Base-by-base conservation (phyloP, 1,140 invertebrate species). In the Diachasma alloeum region DNA sequence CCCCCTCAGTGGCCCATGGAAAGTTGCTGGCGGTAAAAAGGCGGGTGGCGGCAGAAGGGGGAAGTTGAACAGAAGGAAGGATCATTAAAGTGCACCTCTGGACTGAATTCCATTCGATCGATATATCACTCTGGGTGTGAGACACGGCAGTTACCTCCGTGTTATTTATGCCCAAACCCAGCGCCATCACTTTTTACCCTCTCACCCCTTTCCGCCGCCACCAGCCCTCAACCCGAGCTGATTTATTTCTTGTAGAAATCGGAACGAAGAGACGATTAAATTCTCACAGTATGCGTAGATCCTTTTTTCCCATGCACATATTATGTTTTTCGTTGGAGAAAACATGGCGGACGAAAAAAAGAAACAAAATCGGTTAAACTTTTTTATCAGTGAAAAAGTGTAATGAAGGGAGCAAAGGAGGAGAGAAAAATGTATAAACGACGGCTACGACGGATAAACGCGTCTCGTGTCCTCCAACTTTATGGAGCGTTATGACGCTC, bases 211-310 rank as follows among this genome's bases (percentile, higher is more conserved):
- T 5, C 13, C 76, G 42, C 78, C 81, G 82, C 83, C 83, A 80
- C 82, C 78, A 79, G 76, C 79, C 66, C 56, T 68, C 68, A 66
- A 74, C 17, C 48, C 15, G 15, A 48, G 9, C 79, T 82, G 83
- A 82, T 80, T 82, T 84, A 84, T 78, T 76, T 75, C 74, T 63
- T 48, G 24, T 42, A 68, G 37, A 69, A 71, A 69, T 70, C 67
- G 59, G 46, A 77, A 80, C 42, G 53, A 78, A 74, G 79, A 81
- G 75, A 73, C 82, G 84, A 84, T 85, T 83, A 85, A 83, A 84
- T 83, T 80, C 79, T 81, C 81, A 76, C 80, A 73, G 71, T 67
- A 22, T 36, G n/a, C 48, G 11, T n/a, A 0, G 13, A 19, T 17
- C 17, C 3, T 48, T 17, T 53, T 15, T 53, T 3, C 13, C 39